These are phyloP conservation scores for Cephalophus harveyi DNA, from an alignment of 2,113 vertebrate genomes.

Conservation along the genomic window DNA sequence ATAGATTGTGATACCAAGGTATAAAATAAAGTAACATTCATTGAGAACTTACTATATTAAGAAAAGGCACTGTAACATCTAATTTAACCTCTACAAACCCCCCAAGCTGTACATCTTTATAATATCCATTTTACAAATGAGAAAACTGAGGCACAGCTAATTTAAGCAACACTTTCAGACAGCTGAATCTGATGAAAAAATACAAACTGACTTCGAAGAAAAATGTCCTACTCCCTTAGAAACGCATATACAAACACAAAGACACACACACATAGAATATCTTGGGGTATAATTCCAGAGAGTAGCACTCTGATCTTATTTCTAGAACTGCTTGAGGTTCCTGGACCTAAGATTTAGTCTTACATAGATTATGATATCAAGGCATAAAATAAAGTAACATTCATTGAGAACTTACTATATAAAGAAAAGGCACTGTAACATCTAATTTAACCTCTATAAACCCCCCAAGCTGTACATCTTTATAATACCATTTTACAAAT, in stretches of 20 bases:
- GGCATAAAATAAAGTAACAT: background rate
- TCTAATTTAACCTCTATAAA: background rate
- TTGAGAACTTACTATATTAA: too few species aligned
- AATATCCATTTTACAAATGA: too few species aligned
- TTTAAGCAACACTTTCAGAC: too few species aligned
- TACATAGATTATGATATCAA: background rate
- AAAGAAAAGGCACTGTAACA: background rate
- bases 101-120: too few species aligned
- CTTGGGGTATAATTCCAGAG: background rate
- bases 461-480: background rate
- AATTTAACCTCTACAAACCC: too few species aligned
- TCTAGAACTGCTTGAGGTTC: background rate
- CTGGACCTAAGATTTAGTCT: background rate
- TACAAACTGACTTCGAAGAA: background rate
- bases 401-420: background rate
- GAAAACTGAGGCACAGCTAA: too few species aligned
- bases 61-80: too few species aligned
- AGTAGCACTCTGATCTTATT: background rate
- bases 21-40: too few species aligned
- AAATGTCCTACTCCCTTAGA: background rate
- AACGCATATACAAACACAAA: background rate
- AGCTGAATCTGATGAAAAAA: slow-evolving; percentile 25
- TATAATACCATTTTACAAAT: background rate
- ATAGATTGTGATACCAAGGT: too few species aligned
- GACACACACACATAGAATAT: background rate